These are phyloP conservation scores for Chlorocebus sabaeus DNA, from an alignment of 2,113 vertebrate species.

Conservation along the genomic window DNA sequence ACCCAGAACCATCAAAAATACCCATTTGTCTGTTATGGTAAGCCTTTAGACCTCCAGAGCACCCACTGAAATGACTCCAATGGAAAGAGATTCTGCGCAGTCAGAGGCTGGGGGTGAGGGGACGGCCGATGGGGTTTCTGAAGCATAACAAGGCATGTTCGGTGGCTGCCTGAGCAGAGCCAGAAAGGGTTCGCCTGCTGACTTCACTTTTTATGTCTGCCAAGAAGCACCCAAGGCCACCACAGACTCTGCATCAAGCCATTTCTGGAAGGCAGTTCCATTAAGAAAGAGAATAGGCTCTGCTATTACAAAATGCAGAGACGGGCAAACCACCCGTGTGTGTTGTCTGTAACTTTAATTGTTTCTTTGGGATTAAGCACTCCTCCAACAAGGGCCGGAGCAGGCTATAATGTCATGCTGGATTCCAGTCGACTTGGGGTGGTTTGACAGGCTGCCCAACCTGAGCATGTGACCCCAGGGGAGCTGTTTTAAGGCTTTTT, in stretches of 20 bases:
- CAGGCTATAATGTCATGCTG: not conserved
- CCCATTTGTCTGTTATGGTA: not conserved
- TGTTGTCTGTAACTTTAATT: not conserved
- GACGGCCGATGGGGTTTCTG: not conserved
- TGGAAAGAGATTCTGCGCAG: not conserved
- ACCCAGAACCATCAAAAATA: not conserved
- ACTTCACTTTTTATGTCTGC: not conserved
- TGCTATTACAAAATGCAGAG: not conserved
- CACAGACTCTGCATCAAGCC: not conserved
- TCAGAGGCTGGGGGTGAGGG: not conserved
- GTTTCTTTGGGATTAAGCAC: not conserved
- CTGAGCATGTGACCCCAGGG: not conserved
- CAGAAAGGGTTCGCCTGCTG: not conserved
- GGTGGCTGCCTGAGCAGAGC: not conserved
- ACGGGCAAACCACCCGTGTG: not conserved
- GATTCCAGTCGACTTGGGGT: not conserved
- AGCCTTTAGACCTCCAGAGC: not conserved
- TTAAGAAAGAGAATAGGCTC: not conserved
- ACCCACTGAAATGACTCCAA: not conserved
- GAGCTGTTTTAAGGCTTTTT: not conserved
- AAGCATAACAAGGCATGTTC: not conserved
- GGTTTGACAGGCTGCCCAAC: not conserved
- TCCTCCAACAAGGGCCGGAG: not conserved
- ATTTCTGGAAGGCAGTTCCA: slow-evolving; percentile 37
- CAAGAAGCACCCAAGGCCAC: not conserved